Evolutionary conservation across 2,888 invertebrate species (phyloP), one percentile per base, ranked within the genome.

Genomic region (Drosophila dives): DNA sequence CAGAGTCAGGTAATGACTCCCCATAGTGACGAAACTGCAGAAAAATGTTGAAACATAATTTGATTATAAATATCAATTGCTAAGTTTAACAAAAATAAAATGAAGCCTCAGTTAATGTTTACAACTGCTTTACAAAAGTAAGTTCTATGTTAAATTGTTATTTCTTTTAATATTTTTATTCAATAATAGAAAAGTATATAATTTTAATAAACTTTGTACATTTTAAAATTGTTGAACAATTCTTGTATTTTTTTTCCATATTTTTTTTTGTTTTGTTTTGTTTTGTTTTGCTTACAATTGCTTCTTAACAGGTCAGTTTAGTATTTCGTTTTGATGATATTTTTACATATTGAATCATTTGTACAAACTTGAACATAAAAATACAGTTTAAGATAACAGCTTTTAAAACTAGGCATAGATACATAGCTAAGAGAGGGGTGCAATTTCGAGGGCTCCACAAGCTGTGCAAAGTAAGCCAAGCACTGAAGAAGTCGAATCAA

Each of bases 141-240:
- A 48, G 15, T 26, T 45, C 34, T 63, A 17, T 2, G 3, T 17
- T 53, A 36, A 48, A 49, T 26, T 10, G 26, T 12, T 29, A 17
- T 26, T 29, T 53, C 53, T 10, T 34, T 53, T 58, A 38, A 1
- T 20, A 32, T 17, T 40, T 49, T 36, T 8, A 49, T 45, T 45
- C 54, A 62, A 67, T 59, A 54, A 61, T 75, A 77, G 54, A 81
- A 79, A 85, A 80, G 66, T 86, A 72, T 77, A 68, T 59, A 58
- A 60, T 61, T 70, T 53, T 58, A 55, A 61, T 62, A 59, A 66
- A 60, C 49, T 73, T 64, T 86, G 72, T 88, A 86, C 83, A 83
- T 5, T 62, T 61, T 42, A 34, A 86, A 79, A 84, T 89, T 89
- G 84, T 84, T 89, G 10, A 69, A 84, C 84, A 89, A 84, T 82